Base-by-base conservation (phyloP, 2,113 vertebrate genomes). In the Acrocephalus arundinaceus region DNA sequence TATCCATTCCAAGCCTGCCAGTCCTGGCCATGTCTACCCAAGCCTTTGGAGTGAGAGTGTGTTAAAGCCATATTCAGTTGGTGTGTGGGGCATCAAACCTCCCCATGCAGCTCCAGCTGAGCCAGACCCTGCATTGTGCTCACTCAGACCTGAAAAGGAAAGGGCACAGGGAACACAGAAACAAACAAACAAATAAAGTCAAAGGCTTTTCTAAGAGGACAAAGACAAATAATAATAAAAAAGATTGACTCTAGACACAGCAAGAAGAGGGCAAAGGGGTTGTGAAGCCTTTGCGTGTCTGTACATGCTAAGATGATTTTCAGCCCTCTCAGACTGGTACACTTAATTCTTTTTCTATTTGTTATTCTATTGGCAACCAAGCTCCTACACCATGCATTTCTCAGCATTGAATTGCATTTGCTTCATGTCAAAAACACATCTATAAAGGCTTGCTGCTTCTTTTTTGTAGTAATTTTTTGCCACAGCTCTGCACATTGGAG, bases 301-400 rank as follows among this genome's bases (percentile, higher is more conserved):
- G 62, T 72, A 83, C 77, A 70, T 75, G 67, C 45, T 81, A 63
- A 96, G 93, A 73, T 91, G 75, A 65, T 77, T 97, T 96, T 91
- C 78, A 83, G 80, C 39, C 62, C 79, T 91, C 87, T 94, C 78
- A 86, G 88, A 33, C 77, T 93, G 49, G 63, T 82, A 70, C n/a
- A 87, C 78, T 93, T 94, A 95, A 97, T 97, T 94, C 90, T 84
- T 74, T 95, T 95, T 94, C 76, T 95, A 87, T 94, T 85, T 89
- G 43, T 90, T 95, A 93, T 73, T 92, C 81, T 92, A 75, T 71
- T 61, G 79, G 66, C 75, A 87, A 22, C 70, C 28, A 35, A 49
- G 48, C 73, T 95, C 81, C 89, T 93, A 48, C 67, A 46, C 70
- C 31, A 18, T 46, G n/a, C 33, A 84, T 87, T 96, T 97, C 85